Evolutionary conservation across 2,113 vertebrate species (phyloP).

Genomic region (Nothoprocta pentlandii): DNA sequence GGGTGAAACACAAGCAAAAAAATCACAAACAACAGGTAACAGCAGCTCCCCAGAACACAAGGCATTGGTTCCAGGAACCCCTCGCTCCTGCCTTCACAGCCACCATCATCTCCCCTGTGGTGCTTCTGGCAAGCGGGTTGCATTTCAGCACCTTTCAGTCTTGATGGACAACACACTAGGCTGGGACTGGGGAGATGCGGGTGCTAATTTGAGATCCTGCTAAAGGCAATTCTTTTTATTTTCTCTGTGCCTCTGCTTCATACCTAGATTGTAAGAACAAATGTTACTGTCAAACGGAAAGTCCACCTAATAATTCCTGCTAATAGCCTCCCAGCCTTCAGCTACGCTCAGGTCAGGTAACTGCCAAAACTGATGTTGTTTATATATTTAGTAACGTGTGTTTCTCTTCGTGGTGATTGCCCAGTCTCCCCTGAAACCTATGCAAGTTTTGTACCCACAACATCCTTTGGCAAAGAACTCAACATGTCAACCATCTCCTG

Average conservation of each 20-base stretch:
- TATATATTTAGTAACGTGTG: conserved; percentile 47
- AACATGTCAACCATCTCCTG: neutral
- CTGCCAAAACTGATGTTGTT: conserved; percentile 30
- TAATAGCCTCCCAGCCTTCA: conserved; percentile 51
- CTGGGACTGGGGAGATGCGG: neutral
- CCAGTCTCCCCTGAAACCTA: neutral
- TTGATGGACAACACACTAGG: neutral
- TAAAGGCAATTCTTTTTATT: conserved; percentile 41
- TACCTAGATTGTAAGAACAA: conserved; percentile 32
- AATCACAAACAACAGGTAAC: neutral
- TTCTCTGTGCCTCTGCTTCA: conserved; percentile 12
- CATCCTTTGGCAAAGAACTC: neutral
- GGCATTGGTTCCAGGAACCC: neutral
- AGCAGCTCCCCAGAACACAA: neutral
- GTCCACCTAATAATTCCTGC: conserved; percentile 64
- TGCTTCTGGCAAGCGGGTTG: neutral
- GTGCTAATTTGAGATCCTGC: conserved; percentile 56
- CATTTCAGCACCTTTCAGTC: neutral
- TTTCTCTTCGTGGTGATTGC: neutral
- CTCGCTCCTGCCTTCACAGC: neutral
- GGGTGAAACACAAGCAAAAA: neutral
- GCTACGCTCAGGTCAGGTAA: conserved; percentile 46
- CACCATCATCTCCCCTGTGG: rapidly evolving
- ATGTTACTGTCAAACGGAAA: conserved; percentile 55
- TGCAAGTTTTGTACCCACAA: neutral